Evolutionary conservation across 2,113 vertebrate species (phyloP), one percentile per base, ranked within the genome.

Genomic region (Varanus komodoensis): DNA sequence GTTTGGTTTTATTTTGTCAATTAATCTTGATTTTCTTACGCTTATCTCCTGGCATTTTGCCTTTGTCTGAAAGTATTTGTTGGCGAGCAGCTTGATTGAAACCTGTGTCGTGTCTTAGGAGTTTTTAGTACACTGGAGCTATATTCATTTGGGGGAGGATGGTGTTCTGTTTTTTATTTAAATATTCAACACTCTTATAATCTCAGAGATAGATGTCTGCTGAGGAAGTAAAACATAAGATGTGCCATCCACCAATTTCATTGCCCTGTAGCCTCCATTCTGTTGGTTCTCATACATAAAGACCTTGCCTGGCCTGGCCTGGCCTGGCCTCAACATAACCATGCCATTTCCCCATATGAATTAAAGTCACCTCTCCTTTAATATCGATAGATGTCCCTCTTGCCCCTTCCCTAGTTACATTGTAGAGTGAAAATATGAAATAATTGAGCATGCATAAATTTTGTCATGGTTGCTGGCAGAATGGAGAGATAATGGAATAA

Each of bases 31-130:
- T 64, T 87, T 73, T 77, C 71, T 27, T 38, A 77, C n/a, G 27
- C 52, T 57, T 48, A 75, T 4, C 89, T 92, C 75, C 27, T 85
- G 12, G 8, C 79, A 8, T 91, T 68, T 68, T 80, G 8, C 61
- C 77, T n/a, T 80, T 23, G 67, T 90, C 86, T 89, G 82, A 85
- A 82, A 78, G 2, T 89, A 32, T 9, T 79, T 1, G 11, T 87
- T 9, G 89, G 84, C 77, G 12, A 87, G 0, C 88, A 77, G 84
- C 67, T 27, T 8, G 0, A 0, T 91, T 64, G 61, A 61, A 87
- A 93, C 61, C 19, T n/a, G 25, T 7, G 14, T 8, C 14, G 50
- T 7, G 50, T 9, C 2, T 27, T 32, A 67, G n/a, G 12, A 75
- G 9, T 54, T 79, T 87, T 80, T 61, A n/a, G 44, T 68, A 11